phyloP scores from a whole-genome alignment of 1,140 invertebrate genomes.

The Camponotus floridanus region DNA sequence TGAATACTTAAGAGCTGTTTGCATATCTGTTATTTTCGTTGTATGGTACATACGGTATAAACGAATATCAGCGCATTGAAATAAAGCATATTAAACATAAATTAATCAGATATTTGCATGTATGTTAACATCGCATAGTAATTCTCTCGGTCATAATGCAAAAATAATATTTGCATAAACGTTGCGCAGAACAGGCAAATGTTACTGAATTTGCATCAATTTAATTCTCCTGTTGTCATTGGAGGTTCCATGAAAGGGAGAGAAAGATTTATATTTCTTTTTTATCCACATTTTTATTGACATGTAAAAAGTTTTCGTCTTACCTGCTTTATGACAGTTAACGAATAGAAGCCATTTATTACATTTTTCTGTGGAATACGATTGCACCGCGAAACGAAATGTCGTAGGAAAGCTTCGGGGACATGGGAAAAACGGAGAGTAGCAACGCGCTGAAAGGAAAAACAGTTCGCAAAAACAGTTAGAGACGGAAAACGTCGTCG shows the following conservation, averaged over 20 bases:
- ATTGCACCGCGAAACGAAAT: conserved; percentile 38
- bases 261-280: neutral
- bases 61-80: conserved; percentile 3
- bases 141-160: conserved; percentile 17
- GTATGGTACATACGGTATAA: neutral
- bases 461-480: conserved; percentile 13
- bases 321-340: conserved; percentile 33
- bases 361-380: conserved; percentile 28
- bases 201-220: conserved; percentile 8
- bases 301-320: conserved; percentile 6
- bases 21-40: neutral
- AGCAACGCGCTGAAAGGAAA: conserved; percentile 26
- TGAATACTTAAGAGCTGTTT: conserved; percentile 31
- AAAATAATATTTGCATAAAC: conserved; percentile 27
- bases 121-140: neutral
- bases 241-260: neutral
- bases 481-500: conserved; percentile 15
- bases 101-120: conserved; percentile 22
- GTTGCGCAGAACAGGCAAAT: neutral
- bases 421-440: conserved; percentile 39
- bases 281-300: neutral
- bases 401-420: conserved; percentile 47
- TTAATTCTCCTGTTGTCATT: neutral
- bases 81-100: conserved; percentile 38
- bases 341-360: conserved; percentile 58